Evolutionary conservation across 1,140 invertebrate genomes (phyloP).

Genomic region (Lordiphosa collinella): DNA sequence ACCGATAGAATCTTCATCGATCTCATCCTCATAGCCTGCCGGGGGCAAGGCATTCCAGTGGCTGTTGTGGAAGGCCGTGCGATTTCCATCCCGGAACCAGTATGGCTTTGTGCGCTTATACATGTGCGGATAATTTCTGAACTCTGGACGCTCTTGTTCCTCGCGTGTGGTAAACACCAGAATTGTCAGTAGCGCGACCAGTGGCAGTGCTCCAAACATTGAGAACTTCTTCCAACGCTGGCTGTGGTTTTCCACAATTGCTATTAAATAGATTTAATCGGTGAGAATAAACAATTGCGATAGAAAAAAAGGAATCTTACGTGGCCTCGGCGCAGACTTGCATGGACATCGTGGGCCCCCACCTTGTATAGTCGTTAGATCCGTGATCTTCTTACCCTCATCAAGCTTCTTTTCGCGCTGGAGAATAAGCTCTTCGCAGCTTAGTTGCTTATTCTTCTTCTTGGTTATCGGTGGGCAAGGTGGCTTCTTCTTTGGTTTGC

Average conservation of each 20-base stretch:
- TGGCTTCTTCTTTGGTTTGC: not conserved
- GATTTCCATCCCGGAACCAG: slow-evolving; percentile 92
- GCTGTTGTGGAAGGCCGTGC: slow-evolving; percentile 87
- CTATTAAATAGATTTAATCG: not conserved
- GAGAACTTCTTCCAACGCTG: slow-evolving; percentile 24
- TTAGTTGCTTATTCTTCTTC: not conserved
- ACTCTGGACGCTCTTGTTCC: slow-evolving; percentile 81
- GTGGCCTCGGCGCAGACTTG: not conserved
- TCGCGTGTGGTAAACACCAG: slow-evolving; percentile 19
- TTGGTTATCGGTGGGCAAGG: not conserved
- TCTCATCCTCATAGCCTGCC: slow-evolving; percentile 86
- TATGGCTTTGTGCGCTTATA: slow-evolving; percentile 85
- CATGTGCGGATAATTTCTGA: slow-evolving; percentile 86
- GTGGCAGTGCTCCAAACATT: slow-evolving; percentile 24
- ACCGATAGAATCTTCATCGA: slow-evolving; percentile 17
- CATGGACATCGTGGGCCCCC: not conserved
- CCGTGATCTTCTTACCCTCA: not conserved
- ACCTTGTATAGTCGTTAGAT: not conserved
- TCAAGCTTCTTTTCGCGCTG: not conserved
- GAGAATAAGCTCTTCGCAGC: not conserved
- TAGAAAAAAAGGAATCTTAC: not conserved
- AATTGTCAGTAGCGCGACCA: slow-evolving; percentile 30
- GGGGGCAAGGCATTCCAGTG: slow-evolving; percentile 87
- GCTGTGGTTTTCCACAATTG: not conserved
- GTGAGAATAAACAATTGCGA: not conserved